A percentile compares a stretch with the other conserved stretches of the same genome.
These are phyloP conservation scores for Calliphora vomitoria DNA, from an alignment of 2,888 invertebrate genomes.

Conservation along the genomic window DNA sequence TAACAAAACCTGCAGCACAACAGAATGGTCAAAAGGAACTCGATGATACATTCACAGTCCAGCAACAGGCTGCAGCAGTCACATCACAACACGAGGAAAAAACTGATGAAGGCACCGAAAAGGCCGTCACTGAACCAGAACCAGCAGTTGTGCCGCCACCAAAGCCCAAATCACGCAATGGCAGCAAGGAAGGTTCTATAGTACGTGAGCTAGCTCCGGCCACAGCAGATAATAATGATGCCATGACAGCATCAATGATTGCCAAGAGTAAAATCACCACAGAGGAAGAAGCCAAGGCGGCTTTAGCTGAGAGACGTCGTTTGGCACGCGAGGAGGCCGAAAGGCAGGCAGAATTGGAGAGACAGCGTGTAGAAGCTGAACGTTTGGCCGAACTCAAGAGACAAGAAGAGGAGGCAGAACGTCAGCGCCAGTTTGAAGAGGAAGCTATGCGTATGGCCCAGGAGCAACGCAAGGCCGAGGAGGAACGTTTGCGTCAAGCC, in stretches of 20 bases:
- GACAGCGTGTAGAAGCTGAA: slow-evolving; percentile 90
- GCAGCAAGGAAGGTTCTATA: slow-evolving; percentile 82
- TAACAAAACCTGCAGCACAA: slow-evolving; percentile 73
- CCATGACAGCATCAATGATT: slow-evolving; percentile 87
- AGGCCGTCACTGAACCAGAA: slow-evolving; percentile 71
- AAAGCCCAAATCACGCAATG: slow-evolving; percentile 75
- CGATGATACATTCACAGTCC: slow-evolving; percentile 72
- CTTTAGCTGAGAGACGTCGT: slow-evolving; percentile 94
- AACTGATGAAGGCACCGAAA: slow-evolving; percentile 82
- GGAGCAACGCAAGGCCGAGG: slow-evolving; percentile 92
- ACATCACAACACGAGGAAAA: slow-evolving; percentile 79
- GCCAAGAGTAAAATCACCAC: slow-evolving; percentile 91
- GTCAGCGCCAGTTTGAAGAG: slow-evolving; percentile 91
- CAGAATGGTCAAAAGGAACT: slow-evolving; percentile 73
- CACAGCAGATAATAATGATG: slow-evolving; percentile 76
- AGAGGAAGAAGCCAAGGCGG: slow-evolving; percentile 97
- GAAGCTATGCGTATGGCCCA: slow-evolving; percentile 91
- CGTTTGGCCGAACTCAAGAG: slow-evolving; percentile 90
- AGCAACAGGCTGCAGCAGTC: slow-evolving; percentile 63
- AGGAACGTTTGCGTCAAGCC: slow-evolving; percentile 93
- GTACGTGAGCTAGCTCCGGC: slow-evolving; percentile 81
- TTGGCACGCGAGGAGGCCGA: slow-evolving; percentile 96
- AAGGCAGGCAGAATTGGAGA: slow-evolving; percentile 93
- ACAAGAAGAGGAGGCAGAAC: slow-evolving; percentile 91
- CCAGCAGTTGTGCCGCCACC: slow-evolving; percentile 29